Conservation (phyloP, 2,888 invertebrate genomes). For the Caenorhabditis becei region DNA sequence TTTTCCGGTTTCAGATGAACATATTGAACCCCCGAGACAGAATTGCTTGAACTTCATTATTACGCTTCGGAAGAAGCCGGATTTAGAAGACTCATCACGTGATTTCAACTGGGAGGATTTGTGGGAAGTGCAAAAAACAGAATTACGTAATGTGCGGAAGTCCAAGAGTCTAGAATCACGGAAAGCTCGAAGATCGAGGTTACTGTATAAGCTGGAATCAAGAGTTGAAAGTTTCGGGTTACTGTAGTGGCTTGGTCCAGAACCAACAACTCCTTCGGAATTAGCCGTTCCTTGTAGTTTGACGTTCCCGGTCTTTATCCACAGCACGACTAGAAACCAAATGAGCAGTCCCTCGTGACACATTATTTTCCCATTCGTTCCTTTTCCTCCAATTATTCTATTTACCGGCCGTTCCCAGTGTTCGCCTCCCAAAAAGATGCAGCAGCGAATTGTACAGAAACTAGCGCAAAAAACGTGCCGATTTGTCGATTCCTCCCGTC, state of each 20-base stretch:
- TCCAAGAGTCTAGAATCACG: not conserved
- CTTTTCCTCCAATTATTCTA: not conserved
- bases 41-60: not conserved
- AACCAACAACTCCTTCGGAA: too few species aligned
- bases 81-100: slow-evolving; percentile 1
- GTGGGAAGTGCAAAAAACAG: not conserved
- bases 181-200: too few species aligned
- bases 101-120: not conserved
- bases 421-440: not conserved
- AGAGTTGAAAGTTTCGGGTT: too few species aligned
- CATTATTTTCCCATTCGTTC: not conserved
- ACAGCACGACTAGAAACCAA: not conserved
- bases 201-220: too few species aligned
- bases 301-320: not conserved
- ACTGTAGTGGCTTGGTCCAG: too few species aligned
- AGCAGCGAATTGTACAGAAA: not conserved
- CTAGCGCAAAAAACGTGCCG: slow-evolving; percentile 6
- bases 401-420: slow-evolving; percentile 7
- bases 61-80: not conserved
- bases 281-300: not conserved
- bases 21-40: slow-evolving; percentile 10
- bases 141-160: not conserved
- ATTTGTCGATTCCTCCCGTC: not conserved
- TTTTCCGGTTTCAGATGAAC: slow-evolving; percentile 21
- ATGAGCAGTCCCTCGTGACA: slow-evolving; percentile 2